Percentiles rank a stretch among this genome's conserved stretches.
Evolutionary conservation across 2,113 vertebrate genomes (phyloP).

Genomic region (Sarotherodon lohbergeri): DNA sequence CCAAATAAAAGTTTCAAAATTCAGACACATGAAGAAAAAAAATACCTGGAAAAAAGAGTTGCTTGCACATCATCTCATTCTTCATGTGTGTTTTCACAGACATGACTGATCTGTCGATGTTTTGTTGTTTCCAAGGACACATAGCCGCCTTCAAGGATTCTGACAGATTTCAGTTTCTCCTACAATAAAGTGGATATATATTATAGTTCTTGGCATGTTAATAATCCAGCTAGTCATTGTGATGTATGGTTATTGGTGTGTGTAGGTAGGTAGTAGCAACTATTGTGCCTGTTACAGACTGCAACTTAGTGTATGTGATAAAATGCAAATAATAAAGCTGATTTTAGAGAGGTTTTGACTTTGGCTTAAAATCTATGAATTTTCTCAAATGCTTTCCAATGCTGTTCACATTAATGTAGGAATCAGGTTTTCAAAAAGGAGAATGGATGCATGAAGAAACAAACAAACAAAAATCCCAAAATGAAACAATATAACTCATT

Average conservation of each 20-base stretch:
- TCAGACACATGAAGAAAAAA: neutral
- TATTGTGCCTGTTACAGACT: neutral
- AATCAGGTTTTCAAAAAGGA: neutral
- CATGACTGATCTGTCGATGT: neutral
- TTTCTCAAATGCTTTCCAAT: neutral
- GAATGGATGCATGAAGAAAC: neutral
- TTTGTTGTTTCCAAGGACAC: neutral
- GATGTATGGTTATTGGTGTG: neutral
- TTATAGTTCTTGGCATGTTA: neutral
- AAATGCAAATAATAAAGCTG: neutral
- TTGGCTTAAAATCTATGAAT: neutral
- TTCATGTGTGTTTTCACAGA: neutral
- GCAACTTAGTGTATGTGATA: neutral
- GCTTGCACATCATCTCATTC: neutral
- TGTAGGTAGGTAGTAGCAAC: neutral
- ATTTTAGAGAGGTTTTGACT: neutral
- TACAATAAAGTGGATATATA: neutral
- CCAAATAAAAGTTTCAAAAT: neutral
- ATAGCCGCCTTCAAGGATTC: neutral
- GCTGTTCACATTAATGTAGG: neutral
- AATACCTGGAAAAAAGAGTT: neutral
- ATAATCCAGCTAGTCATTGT: neutral
- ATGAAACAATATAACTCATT: neutral
- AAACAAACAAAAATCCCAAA: rapidly evolving
- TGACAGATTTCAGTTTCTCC: neutral